Evolutionary conservation across 2,888 invertebrate species (phyloP).

Genomic region (Dicyrtoma fusca): DNA sequence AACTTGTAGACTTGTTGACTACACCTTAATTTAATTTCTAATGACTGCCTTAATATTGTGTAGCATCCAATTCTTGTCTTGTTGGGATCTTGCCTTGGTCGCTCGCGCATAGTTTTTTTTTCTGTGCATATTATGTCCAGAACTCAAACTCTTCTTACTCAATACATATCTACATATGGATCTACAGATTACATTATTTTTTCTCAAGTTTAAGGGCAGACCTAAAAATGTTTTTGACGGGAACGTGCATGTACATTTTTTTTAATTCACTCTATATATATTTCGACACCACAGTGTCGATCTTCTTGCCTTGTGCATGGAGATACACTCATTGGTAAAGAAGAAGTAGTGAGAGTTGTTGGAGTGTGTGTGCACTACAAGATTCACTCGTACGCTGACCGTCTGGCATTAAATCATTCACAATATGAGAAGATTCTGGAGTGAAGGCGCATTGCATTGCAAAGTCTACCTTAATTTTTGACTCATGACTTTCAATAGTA

Average conservation of each 20-base stretch:
- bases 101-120: neutral
- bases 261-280: neutral
- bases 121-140: no score
- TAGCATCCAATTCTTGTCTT: no score
- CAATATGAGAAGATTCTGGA: no score
- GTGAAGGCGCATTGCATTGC: constrained; percentile 6
- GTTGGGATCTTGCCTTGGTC: neutral
- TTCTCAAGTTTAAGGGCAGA: neutral
- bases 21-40: constrained; percentile 4
- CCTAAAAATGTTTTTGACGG: neutral
- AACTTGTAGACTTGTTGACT: neutral
- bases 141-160: neutral
- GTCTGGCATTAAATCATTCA: constrained; percentile 24
- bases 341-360: no score
- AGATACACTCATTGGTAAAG: no score
- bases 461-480: neutral
- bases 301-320: no score
- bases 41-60: neutral
- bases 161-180: neutral
- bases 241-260: neutral
- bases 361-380: neutral
- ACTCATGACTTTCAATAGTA: neutral
- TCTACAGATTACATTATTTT: neutral
- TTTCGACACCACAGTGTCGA: no score
- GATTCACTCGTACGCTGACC: constrained; percentile 25